Conservation (phyloP, 2,888 invertebrate species). For the Cataglyphis cursor region DNA sequence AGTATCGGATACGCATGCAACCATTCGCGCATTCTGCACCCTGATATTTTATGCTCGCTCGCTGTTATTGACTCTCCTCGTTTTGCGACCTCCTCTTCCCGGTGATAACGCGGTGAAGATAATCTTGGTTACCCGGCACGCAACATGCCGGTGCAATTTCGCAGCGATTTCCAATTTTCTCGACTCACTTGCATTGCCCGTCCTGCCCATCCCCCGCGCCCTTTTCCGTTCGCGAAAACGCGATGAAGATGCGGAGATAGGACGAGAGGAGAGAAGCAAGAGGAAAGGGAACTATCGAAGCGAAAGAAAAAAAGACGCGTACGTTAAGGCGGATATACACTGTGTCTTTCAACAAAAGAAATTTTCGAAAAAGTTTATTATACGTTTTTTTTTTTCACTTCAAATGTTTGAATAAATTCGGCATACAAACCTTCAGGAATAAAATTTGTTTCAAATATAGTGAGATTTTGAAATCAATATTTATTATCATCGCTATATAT, state of each 20-base stretch:
- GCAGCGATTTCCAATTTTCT: slow-evolving; percentile 81
- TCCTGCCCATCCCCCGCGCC: background rate
- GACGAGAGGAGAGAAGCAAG: background rate
- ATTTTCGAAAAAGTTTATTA: background rate
- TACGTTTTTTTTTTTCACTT: background rate
- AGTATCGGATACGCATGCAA: slow-evolving; percentile 2
- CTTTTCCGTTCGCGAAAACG: slow-evolving; percentile 13
- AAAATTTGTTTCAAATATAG: background rate
- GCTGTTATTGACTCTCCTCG: slow-evolving; percentile 40
- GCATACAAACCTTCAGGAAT: background rate
- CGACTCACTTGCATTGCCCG: slow-evolving; percentile 50
- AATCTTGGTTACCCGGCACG: slow-evolving; percentile 65
- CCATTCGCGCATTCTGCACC: slow-evolving; percentile 25
- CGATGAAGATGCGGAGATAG: slow-evolving; percentile 4
- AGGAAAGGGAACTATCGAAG: background rate
- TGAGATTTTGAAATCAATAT: background rate
- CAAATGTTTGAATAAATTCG: background rate
- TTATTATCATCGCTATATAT: background rate
- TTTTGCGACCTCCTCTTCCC: slow-evolving; percentile 31
- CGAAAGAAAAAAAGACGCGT: background rate
- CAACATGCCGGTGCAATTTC: slow-evolving; percentile 67
- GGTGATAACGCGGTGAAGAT: slow-evolving; percentile 66
- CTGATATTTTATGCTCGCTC: slow-evolving; percentile 45
- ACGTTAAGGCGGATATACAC: background rate
- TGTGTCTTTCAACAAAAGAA: background rate